Conservation (phyloP, 2,797 vertebrate genomes). For the Todus mexicanus region DNA sequence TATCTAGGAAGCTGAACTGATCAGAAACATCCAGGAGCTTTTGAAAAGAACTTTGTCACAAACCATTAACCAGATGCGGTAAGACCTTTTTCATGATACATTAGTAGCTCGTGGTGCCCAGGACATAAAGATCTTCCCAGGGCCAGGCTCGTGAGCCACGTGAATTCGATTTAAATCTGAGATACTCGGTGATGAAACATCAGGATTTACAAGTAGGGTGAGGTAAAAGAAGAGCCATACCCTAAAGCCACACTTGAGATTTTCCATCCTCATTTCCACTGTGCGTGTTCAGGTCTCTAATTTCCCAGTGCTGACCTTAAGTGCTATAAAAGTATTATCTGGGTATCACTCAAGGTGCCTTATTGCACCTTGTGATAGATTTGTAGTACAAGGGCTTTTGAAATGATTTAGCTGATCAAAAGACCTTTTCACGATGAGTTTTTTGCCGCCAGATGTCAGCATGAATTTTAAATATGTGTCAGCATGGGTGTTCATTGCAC, state of each 20-base stretch:
- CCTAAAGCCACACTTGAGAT: background rate
- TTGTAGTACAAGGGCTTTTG: background rate
- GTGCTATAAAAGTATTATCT: background rate
- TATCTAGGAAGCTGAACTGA: slow-evolving; percentile 86
- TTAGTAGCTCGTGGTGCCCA: background rate
- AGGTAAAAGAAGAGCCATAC: background rate
- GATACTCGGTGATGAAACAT: background rate
- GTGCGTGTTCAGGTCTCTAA: background rate
- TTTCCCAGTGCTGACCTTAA: background rate
- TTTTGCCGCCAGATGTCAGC: slow-evolving; percentile 10
- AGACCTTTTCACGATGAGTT: background rate
- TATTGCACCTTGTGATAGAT: background rate
- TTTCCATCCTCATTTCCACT: background rate
- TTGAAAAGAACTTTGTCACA: slow-evolving; percentile 86
- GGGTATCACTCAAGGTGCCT: background rate
- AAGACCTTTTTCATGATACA: background rate
- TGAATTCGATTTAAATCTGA: background rate
- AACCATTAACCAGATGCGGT: slow-evolving; percentile 86
- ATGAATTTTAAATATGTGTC: background rate
- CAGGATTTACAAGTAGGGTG: background rate
- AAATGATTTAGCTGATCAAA: background rate
- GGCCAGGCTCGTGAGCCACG: background rate
- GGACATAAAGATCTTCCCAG: background rate
- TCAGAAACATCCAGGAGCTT: slow-evolving; percentile 87
- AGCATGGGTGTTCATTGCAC: background rate